Evolutionary conservation across 2,113 vertebrate genomes (phyloP).

Genomic region (Equus przewalskii): DNA sequence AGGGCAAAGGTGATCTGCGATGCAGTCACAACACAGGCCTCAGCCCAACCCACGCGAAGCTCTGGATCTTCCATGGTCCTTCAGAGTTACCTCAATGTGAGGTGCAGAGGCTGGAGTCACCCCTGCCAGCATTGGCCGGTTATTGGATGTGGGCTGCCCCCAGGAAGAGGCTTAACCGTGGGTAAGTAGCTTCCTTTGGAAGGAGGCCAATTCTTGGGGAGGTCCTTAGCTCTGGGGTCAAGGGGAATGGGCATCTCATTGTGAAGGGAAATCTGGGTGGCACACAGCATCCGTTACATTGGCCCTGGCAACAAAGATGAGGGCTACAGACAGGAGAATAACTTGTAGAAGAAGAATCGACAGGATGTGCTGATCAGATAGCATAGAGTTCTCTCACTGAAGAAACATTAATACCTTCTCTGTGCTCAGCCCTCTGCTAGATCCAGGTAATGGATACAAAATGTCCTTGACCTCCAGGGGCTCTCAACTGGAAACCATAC

Average conservation of each 20-base stretch:
- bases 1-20: neutral
- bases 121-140: neutral
- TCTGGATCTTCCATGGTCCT: rapidly evolving
- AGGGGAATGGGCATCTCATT: neutral
- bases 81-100: neutral
- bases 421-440: neutral
- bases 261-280: neutral
- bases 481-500: neutral
- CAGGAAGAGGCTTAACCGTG: neutral
- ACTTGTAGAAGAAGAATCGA: neutral
- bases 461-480: neutral
- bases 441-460: neutral
- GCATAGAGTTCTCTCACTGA: neutral
- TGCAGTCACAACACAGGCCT: neutral
- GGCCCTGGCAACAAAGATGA: neutral
- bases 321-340: neutral
- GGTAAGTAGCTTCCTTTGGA: neutral
- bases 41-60: rapidly evolving
- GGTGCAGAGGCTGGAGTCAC: neutral
- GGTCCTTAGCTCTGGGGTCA: neutral
- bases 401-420: neutral
- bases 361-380: neutral
- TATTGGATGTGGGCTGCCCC: neutral
- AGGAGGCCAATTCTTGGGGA: neutral
- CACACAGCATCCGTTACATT: neutral